Percentiles rank a stretch among this genome's conserved stretches.
These are phyloP conservation scores for Drosophila neotestacea DNA, from an alignment of 2,888 invertebrate species.

Conservation along the genomic window DNA sequence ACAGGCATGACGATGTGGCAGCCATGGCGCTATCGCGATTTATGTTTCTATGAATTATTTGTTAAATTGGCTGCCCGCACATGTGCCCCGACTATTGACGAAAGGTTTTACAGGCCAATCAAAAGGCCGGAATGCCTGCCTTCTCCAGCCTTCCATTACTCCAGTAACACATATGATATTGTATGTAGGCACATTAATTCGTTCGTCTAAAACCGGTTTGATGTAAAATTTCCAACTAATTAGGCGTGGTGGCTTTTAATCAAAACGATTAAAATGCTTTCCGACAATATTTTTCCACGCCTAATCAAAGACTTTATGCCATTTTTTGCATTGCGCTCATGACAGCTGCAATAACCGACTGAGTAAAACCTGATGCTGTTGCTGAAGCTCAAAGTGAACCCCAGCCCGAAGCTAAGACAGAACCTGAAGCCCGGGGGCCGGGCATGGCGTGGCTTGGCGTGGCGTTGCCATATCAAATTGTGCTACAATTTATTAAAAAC, in stretches of 20 bases:
- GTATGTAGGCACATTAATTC: neutral
- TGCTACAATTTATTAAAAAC: constrained; percentile 81
- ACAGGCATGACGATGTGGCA: constrained; percentile 61
- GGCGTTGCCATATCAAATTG: constrained; percentile 79
- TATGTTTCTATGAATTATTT: constrained; percentile 79
- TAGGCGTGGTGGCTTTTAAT: constrained; percentile 81
- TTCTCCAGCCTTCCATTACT: constrained; percentile 5
- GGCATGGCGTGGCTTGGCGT: constrained; percentile 37
- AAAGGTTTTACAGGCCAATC: constrained; percentile 64
- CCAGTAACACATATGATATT: constrained; percentile 1
- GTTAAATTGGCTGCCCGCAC: constrained; percentile 77
- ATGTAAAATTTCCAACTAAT: constrained; percentile 71
- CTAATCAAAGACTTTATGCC: constrained; percentile 79
- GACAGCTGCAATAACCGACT: constrained; percentile 71
- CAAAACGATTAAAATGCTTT: constrained; percentile 81
- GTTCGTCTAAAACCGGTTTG: constrained; percentile 53
- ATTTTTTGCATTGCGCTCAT: constrained; percentile 71
- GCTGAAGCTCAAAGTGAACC: constrained; percentile 35
- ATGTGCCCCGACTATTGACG: constrained; percentile 66
- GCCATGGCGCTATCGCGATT: constrained; percentile 75
- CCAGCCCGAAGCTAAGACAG: constrained; percentile 27
- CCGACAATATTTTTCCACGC: constrained; percentile 81
- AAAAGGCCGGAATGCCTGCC: constrained; percentile 17
- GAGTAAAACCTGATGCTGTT: constrained; percentile 34
- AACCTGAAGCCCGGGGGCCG: constrained; percentile 3